Conservation (phyloP, 2,888 invertebrate genomes). For the Drosophila birchii region DNA sequence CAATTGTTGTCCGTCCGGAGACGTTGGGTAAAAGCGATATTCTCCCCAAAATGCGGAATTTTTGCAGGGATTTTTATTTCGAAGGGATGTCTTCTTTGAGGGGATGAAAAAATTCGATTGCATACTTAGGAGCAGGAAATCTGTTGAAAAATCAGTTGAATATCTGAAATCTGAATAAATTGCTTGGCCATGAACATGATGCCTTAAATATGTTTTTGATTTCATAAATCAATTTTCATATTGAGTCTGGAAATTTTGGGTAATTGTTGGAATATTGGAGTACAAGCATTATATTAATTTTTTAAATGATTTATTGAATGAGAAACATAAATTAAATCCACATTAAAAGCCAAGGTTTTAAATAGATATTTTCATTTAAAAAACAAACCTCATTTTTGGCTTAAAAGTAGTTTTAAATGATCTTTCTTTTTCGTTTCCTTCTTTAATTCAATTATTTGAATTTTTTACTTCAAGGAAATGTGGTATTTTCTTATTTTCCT, state of each 20-base stretch:
- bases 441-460: not conserved
- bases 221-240: slow-evolving; percentile 11
- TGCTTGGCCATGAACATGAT: slow-evolving; percentile 6
- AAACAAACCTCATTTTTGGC: too few relatives aligned
- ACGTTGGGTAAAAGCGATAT: slow-evolving; percentile 1
- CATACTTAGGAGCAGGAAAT: slow-evolving; percentile 5
- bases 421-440: not conserved
- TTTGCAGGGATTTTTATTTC: slow-evolving; percentile 7
- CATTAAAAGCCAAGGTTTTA: not conserved
- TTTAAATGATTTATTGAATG: not conserved
- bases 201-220: slow-evolving; percentile 17
- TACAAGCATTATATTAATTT: not conserved
- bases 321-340: not conserved
- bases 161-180: slow-evolving; percentile 21
- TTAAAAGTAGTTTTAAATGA: not conserved
- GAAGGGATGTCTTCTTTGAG: not conserved
- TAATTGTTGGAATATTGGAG: not conserved
- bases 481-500: slow-evolving; percentile 1
- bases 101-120: slow-evolving; percentile 1
- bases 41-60: slow-evolving; percentile 20
- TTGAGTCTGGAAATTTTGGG: not conserved
- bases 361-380: not conserved
- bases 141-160: slow-evolving; percentile 7
- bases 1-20: slow-evolving; percentile 21
- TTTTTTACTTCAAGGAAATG: not conserved